Evolutionary conservation across 2,113 vertebrate species (phyloP), one percentile per base, ranked within the genome.

Genomic region (Puntigrus tetrazona): DNA sequence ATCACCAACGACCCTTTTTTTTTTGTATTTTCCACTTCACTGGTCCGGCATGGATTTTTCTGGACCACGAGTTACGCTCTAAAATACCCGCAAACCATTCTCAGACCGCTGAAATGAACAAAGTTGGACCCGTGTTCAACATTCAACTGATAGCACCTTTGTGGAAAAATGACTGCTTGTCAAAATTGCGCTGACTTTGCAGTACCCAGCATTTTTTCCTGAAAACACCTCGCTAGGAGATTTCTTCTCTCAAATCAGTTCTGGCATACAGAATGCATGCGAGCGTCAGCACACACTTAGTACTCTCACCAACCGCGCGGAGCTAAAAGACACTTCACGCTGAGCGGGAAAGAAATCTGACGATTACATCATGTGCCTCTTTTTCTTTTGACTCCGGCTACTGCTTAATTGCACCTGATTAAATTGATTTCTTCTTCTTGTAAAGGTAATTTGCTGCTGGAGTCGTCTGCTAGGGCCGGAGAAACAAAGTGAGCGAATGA

Each of bases 361-460:
- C 50, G 41, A 65, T 65, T 43, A 84, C 11, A 22, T 65, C 52
- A 77, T 73, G n/a, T 13, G 31, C 27, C 61, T 47, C 50, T 72
- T 76, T 78, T 61, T 45, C 55, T 43, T 45, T 55, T 3, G 22
- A 7, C 78, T 55, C 7, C 18, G 2, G 10, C n/a, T 75, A 27
- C 38, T 7, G 14, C 75, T 63, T 83, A 83, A 86, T 79, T 47
- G 74, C 20, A 45, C 31, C 25, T 83, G 81, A 83, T 86, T 72
- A 72, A 63, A 79, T 83, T 34, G 85, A 83, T 86, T 83, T 86
- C 77, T 83, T 41, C 31, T 52, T 69, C 73, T 47, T 82, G 81
- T 86, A 67, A 84, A 72, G 88, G 89, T 91, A 77, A 85, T 88
- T 86, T 88, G 76, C 86, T 80, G 67, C 27, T 36, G 73, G 50